Evolutionary conservation across 2,113 vertebrate species (phyloP).

Genomic region (Cyphomyrus discorhynchus): DNA sequence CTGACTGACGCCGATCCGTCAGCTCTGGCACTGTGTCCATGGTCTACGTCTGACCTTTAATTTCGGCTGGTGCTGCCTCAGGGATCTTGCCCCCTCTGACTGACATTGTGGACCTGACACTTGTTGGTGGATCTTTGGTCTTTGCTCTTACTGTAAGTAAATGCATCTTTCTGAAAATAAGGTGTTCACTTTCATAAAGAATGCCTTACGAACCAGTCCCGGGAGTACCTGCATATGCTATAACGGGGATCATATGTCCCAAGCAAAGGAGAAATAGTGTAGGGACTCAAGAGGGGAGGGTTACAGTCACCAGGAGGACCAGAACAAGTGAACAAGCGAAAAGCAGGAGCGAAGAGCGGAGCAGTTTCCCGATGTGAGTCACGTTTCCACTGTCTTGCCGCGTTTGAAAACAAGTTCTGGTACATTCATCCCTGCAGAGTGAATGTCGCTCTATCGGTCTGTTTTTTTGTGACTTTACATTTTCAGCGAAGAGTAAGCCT

Average conservation of each 20-base stretch:
- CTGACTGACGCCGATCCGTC: neutral
- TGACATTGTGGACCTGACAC: neutral
- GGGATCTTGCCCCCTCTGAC: neutral
- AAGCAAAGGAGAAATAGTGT: neutral
- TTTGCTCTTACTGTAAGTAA: neutral
- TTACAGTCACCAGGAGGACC: neutral
- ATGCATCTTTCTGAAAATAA: neutral
- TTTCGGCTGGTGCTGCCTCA: neutral
- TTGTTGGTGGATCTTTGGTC: neutral
- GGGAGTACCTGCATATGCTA: neutral
- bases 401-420: neutral
- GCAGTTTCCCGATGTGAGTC: neutral
- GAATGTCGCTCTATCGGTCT: neutral
- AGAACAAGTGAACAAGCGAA: neutral
- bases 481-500: neutral
- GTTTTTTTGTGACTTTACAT: neutral
- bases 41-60: neutral
- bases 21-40: neutral
- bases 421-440: neutral
- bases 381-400: neutral
- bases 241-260: neutral
- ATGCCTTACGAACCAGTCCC: neutral
- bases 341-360: too few relatives aligned
- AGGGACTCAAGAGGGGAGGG: neutral
- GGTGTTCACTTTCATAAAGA: neutral